Percentiles rank a stretch among this genome's conserved stretches.
Evolutionary conservation across 35 echinoderm and acorn worm species (phyloP).

Genomic region (Heliocidaris tuberculata): DNA sequence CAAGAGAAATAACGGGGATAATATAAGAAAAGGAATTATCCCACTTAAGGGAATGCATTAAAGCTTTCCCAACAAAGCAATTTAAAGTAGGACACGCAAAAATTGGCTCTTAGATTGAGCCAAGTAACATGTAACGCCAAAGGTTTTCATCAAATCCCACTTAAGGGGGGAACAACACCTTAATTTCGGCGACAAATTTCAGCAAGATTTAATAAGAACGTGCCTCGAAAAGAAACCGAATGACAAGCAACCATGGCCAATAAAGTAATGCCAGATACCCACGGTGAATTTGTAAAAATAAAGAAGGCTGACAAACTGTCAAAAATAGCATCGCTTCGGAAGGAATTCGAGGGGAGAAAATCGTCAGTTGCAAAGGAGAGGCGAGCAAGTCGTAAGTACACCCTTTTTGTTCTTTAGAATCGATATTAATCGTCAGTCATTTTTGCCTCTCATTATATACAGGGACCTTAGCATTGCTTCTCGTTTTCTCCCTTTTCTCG

Average conservation of each 20-base stretch:
- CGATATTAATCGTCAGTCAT: background rate
- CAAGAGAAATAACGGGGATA: background rate
- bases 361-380: background rate
- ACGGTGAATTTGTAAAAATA: background rate
- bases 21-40: background rate
- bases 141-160: constrained; percentile 2
- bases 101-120: background rate
- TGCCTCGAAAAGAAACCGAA: background rate
- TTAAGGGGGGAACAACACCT: background rate
- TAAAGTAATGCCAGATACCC: background rate
- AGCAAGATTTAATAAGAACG: background rate
- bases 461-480: too few species aligned
- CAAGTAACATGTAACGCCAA: background rate
- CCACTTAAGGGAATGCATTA: background rate
- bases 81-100: background rate
- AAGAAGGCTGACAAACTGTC: background rate
- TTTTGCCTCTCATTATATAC: too few species aligned
- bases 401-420: background rate
- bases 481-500: too few species aligned
- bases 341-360: background rate
- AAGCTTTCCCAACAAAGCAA: constrained; percentile 2
- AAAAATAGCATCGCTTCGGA: background rate
- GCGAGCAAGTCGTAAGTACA: background rate
- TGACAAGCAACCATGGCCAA: background rate
- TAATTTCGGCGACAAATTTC: background rate